Conservation (phyloP, 2,113 vertebrate genomes). For the Thamnophis sirtalis region DNA sequence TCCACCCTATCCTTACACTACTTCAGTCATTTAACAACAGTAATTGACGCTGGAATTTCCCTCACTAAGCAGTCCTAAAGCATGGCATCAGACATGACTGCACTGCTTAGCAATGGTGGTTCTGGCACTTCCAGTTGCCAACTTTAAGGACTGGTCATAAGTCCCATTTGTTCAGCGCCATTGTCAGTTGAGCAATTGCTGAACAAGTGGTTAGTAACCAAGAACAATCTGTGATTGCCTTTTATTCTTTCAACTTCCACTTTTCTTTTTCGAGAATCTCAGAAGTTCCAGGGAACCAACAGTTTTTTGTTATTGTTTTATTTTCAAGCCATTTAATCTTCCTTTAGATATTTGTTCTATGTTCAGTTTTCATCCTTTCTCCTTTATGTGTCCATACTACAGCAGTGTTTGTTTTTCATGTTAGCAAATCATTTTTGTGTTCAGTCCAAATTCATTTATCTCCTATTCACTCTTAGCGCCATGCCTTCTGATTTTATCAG, state of each 20-base stretch:
- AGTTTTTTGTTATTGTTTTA: neutral
- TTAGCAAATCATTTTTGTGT: neutral
- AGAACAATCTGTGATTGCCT: neutral
- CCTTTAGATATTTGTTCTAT: neutral
- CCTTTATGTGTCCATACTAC: neutral
- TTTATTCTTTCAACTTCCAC: neutral
- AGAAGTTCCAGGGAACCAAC: neutral
- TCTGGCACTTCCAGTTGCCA: neutral
- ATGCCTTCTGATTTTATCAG: neutral
- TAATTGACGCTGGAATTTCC: neutral
- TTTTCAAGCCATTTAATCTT: neutral
- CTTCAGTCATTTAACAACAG: neutral
- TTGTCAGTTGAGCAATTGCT: neutral
- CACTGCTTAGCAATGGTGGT: neutral
- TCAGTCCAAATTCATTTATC: neutral
- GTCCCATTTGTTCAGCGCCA: neutral
- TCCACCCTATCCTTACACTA: neutral
- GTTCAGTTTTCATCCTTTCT: neutral
- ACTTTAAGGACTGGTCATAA: neutral
- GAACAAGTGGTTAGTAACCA: neutral
- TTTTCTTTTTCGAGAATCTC: neutral
- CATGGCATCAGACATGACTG: neutral
- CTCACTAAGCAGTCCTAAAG: neutral
- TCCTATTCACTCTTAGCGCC: neutral
- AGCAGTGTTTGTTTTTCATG: neutral